phyloP scores from a whole-genome alignment of 2,797 vertebrate species.

The Anniella stebbinsi region DNA sequence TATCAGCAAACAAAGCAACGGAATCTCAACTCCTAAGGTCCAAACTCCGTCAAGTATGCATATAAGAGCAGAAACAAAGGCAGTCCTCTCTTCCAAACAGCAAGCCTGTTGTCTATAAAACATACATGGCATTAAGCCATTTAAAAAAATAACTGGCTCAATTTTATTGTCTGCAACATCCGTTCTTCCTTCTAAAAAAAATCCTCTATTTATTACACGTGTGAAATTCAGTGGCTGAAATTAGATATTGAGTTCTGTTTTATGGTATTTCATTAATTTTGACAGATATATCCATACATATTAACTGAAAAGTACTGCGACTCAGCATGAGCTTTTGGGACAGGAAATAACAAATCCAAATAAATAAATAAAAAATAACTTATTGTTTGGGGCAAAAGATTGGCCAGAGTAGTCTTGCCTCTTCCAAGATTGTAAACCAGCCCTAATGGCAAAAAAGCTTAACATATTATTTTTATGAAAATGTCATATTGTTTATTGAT shows the following conservation, averaged over 20 bases:
- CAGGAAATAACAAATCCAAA: background rate
- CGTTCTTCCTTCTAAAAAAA: no score
- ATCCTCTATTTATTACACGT: no score
- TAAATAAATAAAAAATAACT: background rate
- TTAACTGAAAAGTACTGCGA: background rate
- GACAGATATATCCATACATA: background rate
- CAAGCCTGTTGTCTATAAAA: conserved; percentile 8
- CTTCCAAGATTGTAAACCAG: background rate
- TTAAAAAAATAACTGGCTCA: no score
- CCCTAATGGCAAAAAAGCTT: background rate
- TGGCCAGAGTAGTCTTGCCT: background rate
- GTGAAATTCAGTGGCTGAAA: no score
- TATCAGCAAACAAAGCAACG: accelerated
- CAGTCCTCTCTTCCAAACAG: conserved; percentile 36
- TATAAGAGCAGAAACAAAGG: conserved; percentile 51
- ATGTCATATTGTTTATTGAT: background rate
- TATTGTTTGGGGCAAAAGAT: background rate
- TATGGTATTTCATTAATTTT: background rate
- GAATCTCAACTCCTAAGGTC: conserved; percentile 38
- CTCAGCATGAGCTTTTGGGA: background rate
- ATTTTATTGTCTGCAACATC: no score
- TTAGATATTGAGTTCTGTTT: background rate
- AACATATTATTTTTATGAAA: background rate
- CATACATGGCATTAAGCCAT: background rate
- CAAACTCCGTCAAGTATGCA: conserved; percentile 27